Conservation (phyloP, 23 tunicate species). For the Halocynthia roretzi region DNA sequence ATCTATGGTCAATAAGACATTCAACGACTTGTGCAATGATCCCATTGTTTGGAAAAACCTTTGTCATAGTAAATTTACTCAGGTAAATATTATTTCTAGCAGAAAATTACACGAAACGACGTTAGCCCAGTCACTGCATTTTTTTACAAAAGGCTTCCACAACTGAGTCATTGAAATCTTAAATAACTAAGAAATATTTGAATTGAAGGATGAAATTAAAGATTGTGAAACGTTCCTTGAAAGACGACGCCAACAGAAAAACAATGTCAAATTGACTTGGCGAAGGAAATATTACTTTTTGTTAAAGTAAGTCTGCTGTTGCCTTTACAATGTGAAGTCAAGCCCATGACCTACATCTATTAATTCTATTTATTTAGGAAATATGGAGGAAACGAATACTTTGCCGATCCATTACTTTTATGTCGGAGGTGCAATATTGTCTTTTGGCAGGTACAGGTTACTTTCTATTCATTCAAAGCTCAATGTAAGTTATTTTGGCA, state of each 20-base stretch:
- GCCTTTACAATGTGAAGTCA: background rate
- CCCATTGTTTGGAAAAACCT: conserved; percentile 43
- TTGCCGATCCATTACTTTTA: conserved; percentile 43
- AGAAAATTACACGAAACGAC: background rate
- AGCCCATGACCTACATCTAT: background rate
- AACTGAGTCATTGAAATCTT: too few species aligned
- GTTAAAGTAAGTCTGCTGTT: conserved; percentile 4
- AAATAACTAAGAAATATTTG: too few species aligned
- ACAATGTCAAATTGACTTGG: conserved; percentile 7
- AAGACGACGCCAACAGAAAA: conserved; percentile 1
- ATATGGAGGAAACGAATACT: conserved; percentile 31
- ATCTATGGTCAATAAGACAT: conserved; percentile 42
- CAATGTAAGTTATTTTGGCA: background rate
- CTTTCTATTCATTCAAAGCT: background rate
- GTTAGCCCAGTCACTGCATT: background rate
- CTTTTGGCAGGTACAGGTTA: conserved; percentile 58
- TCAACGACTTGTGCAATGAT: conserved; percentile 45
- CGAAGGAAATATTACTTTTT: conserved; percentile 19
- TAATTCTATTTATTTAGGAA: conserved; percentile 22
- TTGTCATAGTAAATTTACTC: conserved; percentile 36
- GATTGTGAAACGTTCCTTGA: conserved; percentile 21
- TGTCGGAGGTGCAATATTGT: conserved; percentile 63
- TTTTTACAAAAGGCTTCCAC: background rate
- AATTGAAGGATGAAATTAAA: background rate
- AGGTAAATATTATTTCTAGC: conserved; percentile 18